Percentiles rank a stretch among this genome's conserved stretches.
These are phyloP conservation scores for Acrobasis suavella DNA, from an alignment of 2,888 invertebrate species.

Conservation along the genomic window DNA sequence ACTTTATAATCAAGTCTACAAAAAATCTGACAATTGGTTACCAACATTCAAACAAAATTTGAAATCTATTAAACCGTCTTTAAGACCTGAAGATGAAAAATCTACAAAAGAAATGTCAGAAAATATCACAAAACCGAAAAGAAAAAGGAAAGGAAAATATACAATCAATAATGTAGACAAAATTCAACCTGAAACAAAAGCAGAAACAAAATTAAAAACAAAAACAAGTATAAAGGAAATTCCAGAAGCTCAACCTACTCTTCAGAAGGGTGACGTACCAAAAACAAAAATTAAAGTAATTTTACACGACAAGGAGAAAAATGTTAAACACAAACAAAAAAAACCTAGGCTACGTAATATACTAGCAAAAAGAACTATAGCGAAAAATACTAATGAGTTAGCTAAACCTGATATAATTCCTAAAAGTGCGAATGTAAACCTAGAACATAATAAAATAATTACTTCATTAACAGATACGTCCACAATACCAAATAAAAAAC, in stretches of 20 bases:
- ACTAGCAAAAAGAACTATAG: no score
- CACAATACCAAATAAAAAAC: no score
- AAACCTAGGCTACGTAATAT: neutral
- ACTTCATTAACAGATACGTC: no score
- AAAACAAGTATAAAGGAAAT: neutral
- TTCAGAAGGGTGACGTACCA: neutral
- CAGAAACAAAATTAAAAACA: neutral
- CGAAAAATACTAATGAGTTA: no score
- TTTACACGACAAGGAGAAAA: neutral
- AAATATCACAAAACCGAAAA: no score
- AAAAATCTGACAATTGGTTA: constrained; percentile 24
- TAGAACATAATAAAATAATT: no score
- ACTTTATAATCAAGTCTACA: constrained; percentile 19
- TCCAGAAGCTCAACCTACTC: neutral
- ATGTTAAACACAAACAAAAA: neutral
- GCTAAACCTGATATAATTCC: no score
- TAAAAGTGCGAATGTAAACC: no score
- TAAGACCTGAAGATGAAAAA: neutral
- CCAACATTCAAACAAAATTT: constrained; percentile 13
- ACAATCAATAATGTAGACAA: no score
- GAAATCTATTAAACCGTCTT: no score
- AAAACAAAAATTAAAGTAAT: neutral
- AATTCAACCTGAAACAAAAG: no score
- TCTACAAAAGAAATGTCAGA: neutral
- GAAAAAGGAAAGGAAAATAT: no score